phyloP scores from a whole-genome alignment of 2,888 invertebrate species.

The Ochropacha duplaris region DNA sequence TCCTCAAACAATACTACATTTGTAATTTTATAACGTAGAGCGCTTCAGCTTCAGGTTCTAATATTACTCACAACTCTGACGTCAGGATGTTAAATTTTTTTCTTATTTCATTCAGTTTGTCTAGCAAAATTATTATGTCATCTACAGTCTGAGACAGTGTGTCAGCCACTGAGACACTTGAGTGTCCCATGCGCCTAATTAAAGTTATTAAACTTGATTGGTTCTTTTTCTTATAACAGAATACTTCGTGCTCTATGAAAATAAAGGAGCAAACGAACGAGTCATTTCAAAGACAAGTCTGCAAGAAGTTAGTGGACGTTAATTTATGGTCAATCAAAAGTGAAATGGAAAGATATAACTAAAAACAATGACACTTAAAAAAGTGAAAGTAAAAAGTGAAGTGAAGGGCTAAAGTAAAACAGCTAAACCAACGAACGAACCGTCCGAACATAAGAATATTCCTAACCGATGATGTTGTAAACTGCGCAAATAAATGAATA shows the following conservation, averaged over 20 bases:
- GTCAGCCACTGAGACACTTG: background rate
- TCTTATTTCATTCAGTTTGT: background rate
- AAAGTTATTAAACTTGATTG: background rate
- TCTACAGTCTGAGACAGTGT: background rate
- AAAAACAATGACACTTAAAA: background rate
- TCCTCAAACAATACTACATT: constrained; percentile 24
- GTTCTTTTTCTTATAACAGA: background rate
- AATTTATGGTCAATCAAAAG: background rate
- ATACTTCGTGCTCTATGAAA: background rate
- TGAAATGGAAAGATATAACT: background rate
- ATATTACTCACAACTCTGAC: constrained; percentile 8
- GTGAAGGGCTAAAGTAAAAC: background rate
- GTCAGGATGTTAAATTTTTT: background rate
- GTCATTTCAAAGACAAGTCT: background rate
- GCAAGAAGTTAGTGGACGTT: background rate
- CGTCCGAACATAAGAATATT: background rate
- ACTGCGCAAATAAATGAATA: constrained; percentile 3
- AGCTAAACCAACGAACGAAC: background rate
- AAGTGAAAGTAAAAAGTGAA: constrained; percentile 2
- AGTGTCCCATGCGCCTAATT: background rate
- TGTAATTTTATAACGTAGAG: constrained; percentile 19
- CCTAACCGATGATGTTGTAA: constrained; percentile 1
- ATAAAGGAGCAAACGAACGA: background rate
- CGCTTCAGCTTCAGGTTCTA: background rate
- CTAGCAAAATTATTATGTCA: background rate